A percentile compares a stretch with the other conserved stretches of the same genome.
These are phyloP conservation scores for Cyrtodaria siliqua DNA, from an alignment of 2,888 invertebrate genomes.

Conservation along the genomic window DNA sequence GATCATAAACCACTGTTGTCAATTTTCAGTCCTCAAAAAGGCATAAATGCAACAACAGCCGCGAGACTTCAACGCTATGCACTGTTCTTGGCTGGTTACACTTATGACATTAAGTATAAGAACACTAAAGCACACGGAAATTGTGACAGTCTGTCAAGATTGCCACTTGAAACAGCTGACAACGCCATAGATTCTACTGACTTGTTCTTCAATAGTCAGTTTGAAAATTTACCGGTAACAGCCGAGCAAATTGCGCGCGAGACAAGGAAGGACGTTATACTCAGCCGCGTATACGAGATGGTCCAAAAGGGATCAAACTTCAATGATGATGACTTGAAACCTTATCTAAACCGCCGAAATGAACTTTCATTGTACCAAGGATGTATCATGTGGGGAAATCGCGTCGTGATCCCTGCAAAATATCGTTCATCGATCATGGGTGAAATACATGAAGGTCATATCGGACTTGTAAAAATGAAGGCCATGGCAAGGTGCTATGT, in stretches of 20 bases:
- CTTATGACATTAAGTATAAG: constrained; percentile 35
- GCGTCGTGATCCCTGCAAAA: constrained; percentile 71
- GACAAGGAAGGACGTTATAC: constrained; percentile 49
- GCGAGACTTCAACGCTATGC: constrained; percentile 48
- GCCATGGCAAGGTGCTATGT: constrained; percentile 71
- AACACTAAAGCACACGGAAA: constrained; percentile 50
- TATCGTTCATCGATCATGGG: constrained; percentile 60
- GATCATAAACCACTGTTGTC: constrained; percentile 64
- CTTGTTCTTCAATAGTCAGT: constrained; percentile 50
- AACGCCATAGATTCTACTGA: constrained; percentile 21
- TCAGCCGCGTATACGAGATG: too few relatives aligned
- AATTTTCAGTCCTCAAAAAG: constrained; percentile 56
- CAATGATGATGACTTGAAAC: constrained; percentile 9
- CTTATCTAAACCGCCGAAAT: constrained; percentile 30
- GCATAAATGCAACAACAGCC: constrained; percentile 55
- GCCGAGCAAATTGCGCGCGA: constrained; percentile 18
- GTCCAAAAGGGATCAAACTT: constrained; percentile 15
- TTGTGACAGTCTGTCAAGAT: constrained; percentile 49
- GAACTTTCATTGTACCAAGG: constrained; percentile 66
- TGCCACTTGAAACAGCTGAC: constrained; percentile 27
- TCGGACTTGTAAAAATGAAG: constrained; percentile 77
- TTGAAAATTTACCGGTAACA: constrained; percentile 74
- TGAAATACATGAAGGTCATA: constrained; percentile 72
- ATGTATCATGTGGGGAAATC: constrained; percentile 68
- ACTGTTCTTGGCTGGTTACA: constrained; percentile 24